phyloP scores from a whole-genome alignment of 2,888 invertebrate genomes.

The Copidosoma aretas region DNA sequence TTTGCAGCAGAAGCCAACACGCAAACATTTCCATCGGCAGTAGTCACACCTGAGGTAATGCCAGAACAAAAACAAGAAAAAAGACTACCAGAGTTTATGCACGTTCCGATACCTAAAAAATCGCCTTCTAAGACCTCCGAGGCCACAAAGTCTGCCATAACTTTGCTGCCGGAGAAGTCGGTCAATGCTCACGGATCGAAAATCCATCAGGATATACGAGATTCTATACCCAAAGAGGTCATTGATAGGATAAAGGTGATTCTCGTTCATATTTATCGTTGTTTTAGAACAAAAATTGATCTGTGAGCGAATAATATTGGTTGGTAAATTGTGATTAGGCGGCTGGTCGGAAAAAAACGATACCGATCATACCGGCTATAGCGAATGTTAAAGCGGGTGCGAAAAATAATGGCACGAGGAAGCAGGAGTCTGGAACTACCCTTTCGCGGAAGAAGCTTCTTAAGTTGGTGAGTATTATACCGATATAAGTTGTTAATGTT shows the following conservation, averaged over 20 bases:
- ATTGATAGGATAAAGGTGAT: slow-evolving; percentile 65
- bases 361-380: slow-evolving; percentile 65
- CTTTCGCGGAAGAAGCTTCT: slow-evolving; percentile 57
- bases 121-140: background rate
- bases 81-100: background rate
- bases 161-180: slow-evolving; percentile 42
- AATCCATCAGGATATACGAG: slow-evolving; percentile 60
- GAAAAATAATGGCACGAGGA: slow-evolving; percentile 54
- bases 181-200: slow-evolving; percentile 46
- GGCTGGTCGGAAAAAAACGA: slow-evolving; percentile 63
- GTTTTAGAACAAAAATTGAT: slow-evolving; percentile 19
- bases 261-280: slow-evolving; percentile 9
- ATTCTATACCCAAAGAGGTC: slow-evolving; percentile 65
- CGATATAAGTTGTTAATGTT: no score
- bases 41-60: no score
- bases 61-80: no score
- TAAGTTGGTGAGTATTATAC: slow-evolving; percentile 54
- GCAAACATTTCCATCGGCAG: no score
- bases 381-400: slow-evolving; percentile 53
- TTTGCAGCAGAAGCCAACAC: slow-evolving; percentile 56
- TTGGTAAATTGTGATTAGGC: slow-evolving; percentile 49
- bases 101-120: background rate
- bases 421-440: slow-evolving; percentile 58
- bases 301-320: background rate
- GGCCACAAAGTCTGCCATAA: slow-evolving; percentile 27